phyloP scores from a whole-genome alignment of 1,140 invertebrate genomes.

The Melanaphis sacchari region DNA sequence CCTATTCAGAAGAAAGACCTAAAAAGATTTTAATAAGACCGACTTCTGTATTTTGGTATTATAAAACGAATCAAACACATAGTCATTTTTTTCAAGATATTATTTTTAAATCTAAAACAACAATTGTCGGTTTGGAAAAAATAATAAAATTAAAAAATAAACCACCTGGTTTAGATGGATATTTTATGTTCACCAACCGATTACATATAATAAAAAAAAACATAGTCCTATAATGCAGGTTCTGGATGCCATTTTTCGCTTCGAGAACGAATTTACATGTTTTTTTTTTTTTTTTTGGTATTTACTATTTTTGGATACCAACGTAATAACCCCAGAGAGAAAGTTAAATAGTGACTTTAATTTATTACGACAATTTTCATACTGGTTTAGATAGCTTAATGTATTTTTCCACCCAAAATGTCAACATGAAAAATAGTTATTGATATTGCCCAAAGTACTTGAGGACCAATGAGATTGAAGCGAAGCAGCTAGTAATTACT shows the following conservation, averaged over 20 bases:
- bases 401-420: constrained; percentile 29
- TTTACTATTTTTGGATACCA: neutral
- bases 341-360: constrained; percentile 1
- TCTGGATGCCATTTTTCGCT: constrained; percentile 12
- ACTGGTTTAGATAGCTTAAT: neutral
- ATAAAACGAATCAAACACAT: neutral
- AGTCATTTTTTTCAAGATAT: neutral
- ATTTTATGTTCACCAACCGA: constrained; percentile 7
- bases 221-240: neutral
- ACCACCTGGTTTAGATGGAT: constrained; percentile 1
- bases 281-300: neutral
- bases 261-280: neutral
- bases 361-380: constrained; percentile 24
- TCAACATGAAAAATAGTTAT: constrained; percentile 5
- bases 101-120: neutral
- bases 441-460: neutral
- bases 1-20: neutral
- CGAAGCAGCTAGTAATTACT: neutral
- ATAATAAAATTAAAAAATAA: neutral
- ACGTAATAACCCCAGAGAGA: neutral
- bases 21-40: neutral
- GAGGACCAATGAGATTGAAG: neutral
- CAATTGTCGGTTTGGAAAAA: neutral
- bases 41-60: neutral
- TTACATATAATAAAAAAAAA: neutral